Conservation (phyloP, 2,797 vertebrate genomes). For the Coregonus ussuriensis region DNA sequence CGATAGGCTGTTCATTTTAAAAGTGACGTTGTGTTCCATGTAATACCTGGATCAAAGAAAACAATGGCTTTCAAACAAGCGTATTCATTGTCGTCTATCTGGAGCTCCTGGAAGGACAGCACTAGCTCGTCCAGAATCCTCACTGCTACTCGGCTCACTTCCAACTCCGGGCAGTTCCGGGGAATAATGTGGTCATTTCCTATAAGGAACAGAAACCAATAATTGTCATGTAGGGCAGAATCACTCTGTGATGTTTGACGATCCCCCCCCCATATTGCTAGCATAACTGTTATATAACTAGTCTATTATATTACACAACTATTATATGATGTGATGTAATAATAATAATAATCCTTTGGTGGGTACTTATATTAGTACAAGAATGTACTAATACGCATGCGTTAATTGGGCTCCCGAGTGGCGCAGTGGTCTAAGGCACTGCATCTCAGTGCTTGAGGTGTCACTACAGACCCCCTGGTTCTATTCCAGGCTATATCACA, state of each 20-base stretch:
- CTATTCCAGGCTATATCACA: no score
- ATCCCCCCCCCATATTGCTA: background rate
- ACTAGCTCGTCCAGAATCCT: constrained; percentile 96
- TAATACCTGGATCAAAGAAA: constrained; percentile 96
- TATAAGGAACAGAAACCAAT: constrained; percentile 51
- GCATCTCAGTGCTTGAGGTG: no score
- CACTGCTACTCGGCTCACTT: constrained; percentile 90
- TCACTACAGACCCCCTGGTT: no score
- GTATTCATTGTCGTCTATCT: constrained; percentile 97
- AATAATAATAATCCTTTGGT: no score
- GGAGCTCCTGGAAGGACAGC: constrained; percentile 95
- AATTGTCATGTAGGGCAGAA: background rate
- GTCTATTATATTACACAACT: background rate
- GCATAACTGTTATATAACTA: background rate
- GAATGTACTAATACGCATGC: no score
- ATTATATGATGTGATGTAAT: no score
- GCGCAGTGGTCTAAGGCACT: no score
- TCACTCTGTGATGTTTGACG: background rate
- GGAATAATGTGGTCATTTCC: constrained; percentile 96
- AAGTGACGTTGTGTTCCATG: background rate
- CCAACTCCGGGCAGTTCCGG: constrained; percentile 93
- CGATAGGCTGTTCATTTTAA: no score
- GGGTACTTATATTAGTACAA: no score
- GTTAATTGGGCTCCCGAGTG: no score
- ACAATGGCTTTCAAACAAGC: constrained; percentile 98